Conservation (phyloP, 1,140 invertebrate genomes). For the Tetramorium simillimum region DNA sequence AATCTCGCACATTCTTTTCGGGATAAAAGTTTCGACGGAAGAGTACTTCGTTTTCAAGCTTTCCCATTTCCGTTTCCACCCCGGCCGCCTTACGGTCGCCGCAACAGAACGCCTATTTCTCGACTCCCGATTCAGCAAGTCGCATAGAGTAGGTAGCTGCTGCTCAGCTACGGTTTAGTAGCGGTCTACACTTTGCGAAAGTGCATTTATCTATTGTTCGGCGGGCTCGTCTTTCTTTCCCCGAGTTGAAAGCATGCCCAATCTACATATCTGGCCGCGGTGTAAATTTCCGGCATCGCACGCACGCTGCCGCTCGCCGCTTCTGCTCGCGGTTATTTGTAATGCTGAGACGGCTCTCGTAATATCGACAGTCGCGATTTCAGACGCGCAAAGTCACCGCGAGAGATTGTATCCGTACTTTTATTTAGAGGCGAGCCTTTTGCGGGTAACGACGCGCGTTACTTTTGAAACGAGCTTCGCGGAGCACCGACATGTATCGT, state of each 20-base stretch:
- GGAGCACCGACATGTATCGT: neutral
- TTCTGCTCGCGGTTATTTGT: neutral
- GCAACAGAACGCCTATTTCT: slow-evolving; percentile 60
- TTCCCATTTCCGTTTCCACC: slow-evolving; percentile 66
- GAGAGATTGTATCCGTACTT: slow-evolving; percentile 11
- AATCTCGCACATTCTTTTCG: slow-evolving; percentile 57
- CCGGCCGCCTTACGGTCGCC: slow-evolving; percentile 43
- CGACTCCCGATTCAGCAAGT: slow-evolving; percentile 66
- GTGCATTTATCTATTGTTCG: slow-evolving; percentile 73
- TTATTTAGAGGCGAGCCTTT: neutral
- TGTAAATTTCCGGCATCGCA: slow-evolving; percentile 57
- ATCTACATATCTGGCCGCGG: slow-evolving; percentile 57
- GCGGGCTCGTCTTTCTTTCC: slow-evolving; percentile 64
- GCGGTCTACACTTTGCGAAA: slow-evolving; percentile 55
- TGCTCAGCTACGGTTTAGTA: slow-evolving; percentile 64
- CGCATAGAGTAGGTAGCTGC: slow-evolving; percentile 30
- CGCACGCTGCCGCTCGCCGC: neutral
- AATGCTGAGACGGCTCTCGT: neutral
- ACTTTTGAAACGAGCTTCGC: slow-evolving; percentile 21
- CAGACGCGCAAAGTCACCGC: neutral
- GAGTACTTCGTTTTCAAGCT: slow-evolving; percentile 67
- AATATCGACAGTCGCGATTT: slow-evolving; percentile 3
- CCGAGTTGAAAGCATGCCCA: slow-evolving; percentile 60
- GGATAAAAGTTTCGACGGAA: slow-evolving; percentile 59
- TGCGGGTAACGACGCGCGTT: slow-evolving; percentile 3